These are phyloP conservation scores for Todiramphus chloris DNA, from an alignment of 2,113 vertebrate genomes.

Conservation along the genomic window DNA sequence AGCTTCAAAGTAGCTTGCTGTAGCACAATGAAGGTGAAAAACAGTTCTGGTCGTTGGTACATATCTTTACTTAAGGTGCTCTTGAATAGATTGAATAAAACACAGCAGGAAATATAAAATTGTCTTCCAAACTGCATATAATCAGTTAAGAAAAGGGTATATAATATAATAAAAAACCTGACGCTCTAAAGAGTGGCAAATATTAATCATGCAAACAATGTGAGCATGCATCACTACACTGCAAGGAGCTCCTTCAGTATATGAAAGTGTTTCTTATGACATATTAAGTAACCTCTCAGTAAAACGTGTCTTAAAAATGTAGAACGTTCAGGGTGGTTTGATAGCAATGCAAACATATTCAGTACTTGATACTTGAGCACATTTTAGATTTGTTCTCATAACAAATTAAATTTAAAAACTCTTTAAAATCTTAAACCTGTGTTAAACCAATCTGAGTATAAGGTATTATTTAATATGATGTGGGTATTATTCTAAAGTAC, in stretches of 20 bases:
- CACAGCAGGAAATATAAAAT: background rate
- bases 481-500: background rate
- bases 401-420: background rate
- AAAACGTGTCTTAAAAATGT: background rate
- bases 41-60: background rate
- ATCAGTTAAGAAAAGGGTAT: background rate
- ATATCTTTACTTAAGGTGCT: background rate
- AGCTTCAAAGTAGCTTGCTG: background rate
- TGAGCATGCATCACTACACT: background rate
- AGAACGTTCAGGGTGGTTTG: background rate
- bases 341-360: background rate
- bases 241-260: background rate
- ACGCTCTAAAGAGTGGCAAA: background rate
- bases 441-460: background rate
- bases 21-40: background rate
- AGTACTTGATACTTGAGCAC: background rate
- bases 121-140: background rate
- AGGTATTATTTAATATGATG: background rate
- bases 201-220: background rate
- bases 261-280: background rate
- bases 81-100: background rate
- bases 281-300: background rate
- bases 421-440: background rate
- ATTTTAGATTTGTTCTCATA: background rate
- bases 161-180: background rate